Conservation (phyloP, 1,140 invertebrate species). For the Chelonus insularis region DNA sequence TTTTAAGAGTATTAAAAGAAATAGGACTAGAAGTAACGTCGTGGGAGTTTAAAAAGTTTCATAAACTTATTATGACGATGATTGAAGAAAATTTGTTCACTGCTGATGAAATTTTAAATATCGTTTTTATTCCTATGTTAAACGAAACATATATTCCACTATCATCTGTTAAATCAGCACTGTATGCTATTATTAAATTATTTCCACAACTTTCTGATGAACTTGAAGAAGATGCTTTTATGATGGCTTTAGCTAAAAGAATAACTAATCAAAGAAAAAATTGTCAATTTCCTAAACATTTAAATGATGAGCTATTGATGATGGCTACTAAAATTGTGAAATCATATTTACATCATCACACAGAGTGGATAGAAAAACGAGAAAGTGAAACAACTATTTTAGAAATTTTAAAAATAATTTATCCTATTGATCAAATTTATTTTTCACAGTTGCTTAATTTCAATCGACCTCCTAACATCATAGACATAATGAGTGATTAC, state of each 20-base stretch:
- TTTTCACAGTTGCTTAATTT: constrained; percentile 26
- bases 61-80: constrained; percentile 30
- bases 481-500: constrained; percentile 42
- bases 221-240: constrained; percentile 18
- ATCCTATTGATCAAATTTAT: constrained; percentile 44
- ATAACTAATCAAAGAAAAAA: constrained; percentile 31
- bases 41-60: constrained; percentile 37
- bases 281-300: constrained; percentile 18
- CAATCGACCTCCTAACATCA: constrained; percentile 16
- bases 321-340: constrained; percentile 29
- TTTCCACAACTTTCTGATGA: constrained; percentile 8
- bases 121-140: constrained; percentile 43
- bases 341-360: constrained; percentile 3
- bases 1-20: too few relatives aligned
- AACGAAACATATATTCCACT: constrained; percentile 20
- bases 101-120: constrained; percentile 40
- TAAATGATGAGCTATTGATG: constrained; percentile 23
- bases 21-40: constrained; percentile 28
- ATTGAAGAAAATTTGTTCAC: constrained; percentile 26
- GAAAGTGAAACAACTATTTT: constrained; percentile 3
- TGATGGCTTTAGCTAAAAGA: constrained; percentile 32
- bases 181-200: constrained; percentile 31
- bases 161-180: constrained; percentile 24
- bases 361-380: background rate
- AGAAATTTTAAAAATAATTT: constrained; percentile 29